Percentiles rank a stretch among this genome's conserved stretches.
Evolutionary conservation across 1,140 invertebrate species (phyloP).

Genomic region (Drosophila miranda): DNA sequence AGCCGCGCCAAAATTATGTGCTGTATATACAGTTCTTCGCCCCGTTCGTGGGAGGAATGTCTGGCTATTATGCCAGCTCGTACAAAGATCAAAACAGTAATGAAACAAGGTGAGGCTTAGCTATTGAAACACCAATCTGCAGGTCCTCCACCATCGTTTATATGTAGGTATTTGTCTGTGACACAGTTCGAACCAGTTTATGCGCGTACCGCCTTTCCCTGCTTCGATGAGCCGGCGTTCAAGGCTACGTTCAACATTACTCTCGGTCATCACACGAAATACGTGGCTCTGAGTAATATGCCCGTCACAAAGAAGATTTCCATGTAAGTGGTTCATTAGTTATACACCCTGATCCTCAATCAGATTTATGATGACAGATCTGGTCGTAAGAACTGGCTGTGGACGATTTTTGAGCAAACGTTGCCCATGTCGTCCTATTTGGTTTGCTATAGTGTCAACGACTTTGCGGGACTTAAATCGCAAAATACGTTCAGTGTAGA

Average conservation of each 20-base stretch:
- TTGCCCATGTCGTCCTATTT: slow-evolving; percentile 92
- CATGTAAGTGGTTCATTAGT: slow-evolving; percentile 47
- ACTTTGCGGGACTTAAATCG: slow-evolving; percentile 87
- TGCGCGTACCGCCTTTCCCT: slow-evolving; percentile 95
- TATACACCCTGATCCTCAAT: too few relatives aligned
- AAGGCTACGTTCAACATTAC: slow-evolving; percentile 93
- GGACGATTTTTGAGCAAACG: slow-evolving; percentile 86
- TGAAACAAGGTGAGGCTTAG: slow-evolving; percentile 84
- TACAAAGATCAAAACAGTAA: slow-evolving; percentile 87
- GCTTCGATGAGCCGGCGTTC: slow-evolving; percentile 96
- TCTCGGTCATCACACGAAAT: slow-evolving; percentile 87
- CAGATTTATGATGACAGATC: slow-evolving; percentile 69
- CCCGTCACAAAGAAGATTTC: slow-evolving; percentile 78
- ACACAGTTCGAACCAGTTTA: slow-evolving; percentile 95
- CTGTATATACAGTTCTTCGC: slow-evolving; percentile 87
- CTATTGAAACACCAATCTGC: background rate
- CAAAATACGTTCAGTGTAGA: slow-evolving; percentile 85
- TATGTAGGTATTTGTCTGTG: slow-evolving; percentile 82
- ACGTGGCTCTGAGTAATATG: slow-evolving; percentile 93
- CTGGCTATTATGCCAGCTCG: slow-evolving; percentile 90
- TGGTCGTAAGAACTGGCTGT: slow-evolving; percentile 83
- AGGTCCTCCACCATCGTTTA: background rate
- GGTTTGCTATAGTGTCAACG: slow-evolving; percentile 89
- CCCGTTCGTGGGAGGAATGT: slow-evolving; percentile 84
- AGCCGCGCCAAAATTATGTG: slow-evolving; percentile 84